Percentiles rank a stretch among this genome's conserved stretches.
Evolutionary conservation across 2,797 vertebrate genomes (phyloP).

Genomic region (Euphonia xanthogaster): DNA sequence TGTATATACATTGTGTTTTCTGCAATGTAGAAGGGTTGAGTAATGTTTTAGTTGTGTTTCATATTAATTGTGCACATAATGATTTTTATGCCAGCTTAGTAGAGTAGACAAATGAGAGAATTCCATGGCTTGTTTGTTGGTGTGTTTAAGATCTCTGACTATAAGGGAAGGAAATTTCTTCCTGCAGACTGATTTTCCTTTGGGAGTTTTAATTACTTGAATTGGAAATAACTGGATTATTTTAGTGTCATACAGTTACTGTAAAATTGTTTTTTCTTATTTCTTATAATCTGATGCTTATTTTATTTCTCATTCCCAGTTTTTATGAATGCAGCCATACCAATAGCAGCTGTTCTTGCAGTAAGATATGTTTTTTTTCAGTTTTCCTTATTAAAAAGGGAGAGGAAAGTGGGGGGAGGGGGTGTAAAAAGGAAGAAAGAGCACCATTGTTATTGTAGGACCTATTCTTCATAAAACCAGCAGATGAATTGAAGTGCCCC

Average conservation of each 20-base stretch:
- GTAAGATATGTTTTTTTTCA: slow-evolving; percentile 75
- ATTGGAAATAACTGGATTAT: neutral
- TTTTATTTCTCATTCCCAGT: slow-evolving; percentile 79
- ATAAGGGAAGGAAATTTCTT: neutral
- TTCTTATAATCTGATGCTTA: neutral
- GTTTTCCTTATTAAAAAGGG: neutral
- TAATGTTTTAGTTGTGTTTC: neutral
- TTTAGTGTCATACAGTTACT: neutral
- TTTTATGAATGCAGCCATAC: slow-evolving; percentile 97
- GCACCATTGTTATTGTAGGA: neutral
- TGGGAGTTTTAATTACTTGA: neutral
- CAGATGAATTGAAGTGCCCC: neutral
- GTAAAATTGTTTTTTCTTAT: neutral
- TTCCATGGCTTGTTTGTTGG: neutral
- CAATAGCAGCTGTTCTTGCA: slow-evolving; percentile 93
- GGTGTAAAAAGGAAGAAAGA: neutral
- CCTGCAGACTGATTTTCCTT: neutral
- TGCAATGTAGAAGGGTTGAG: neutral
- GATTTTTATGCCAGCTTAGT: neutral
- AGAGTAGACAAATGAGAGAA: neutral
- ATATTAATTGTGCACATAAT: neutral
- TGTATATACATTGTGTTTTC: neutral
- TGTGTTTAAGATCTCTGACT: neutral
- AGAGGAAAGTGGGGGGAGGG: neutral
- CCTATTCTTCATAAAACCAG: neutral